phyloP scores from a whole-genome alignment of 2,113 vertebrate species.

The Thinocorus orbignyianus region DNA sequence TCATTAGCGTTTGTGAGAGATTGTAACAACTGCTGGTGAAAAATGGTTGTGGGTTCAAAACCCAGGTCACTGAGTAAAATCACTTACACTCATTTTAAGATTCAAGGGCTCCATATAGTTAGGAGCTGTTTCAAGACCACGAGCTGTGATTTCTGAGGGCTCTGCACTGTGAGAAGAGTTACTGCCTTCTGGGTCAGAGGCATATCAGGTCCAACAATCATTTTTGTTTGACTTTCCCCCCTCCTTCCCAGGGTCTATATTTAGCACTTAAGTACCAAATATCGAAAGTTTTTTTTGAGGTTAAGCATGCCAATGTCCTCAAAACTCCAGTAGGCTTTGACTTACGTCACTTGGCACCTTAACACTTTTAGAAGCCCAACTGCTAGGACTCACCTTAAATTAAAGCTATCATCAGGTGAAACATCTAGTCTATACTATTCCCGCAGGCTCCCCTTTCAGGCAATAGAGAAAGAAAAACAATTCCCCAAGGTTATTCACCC shows the following conservation, averaged over 20 bases:
- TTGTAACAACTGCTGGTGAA: background rate
- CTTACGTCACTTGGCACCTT: conserved; percentile 5
- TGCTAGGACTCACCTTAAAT: conserved; percentile 41
- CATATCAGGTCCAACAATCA: background rate
- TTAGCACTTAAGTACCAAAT: conserved; percentile 34
- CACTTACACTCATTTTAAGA: conserved; percentile 1
- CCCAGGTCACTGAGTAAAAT: conserved; percentile 11
- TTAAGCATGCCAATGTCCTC: conserved; percentile 40
- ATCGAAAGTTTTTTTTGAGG: conserved; percentile 45
- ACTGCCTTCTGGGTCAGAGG: conserved; percentile 35
- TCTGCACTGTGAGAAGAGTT: background rate
- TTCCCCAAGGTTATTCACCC: conserved; percentile 19
- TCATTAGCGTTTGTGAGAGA: conserved; percentile 24
- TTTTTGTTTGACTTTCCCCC: background rate
- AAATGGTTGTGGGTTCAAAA: conserved; percentile 20
- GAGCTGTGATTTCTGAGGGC: background rate
- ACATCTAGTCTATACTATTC: background rate
- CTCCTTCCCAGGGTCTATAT: conserved; percentile 36
- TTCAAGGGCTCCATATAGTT: background rate
- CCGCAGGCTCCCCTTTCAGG: background rate
- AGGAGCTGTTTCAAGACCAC: background rate
- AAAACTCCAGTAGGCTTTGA: background rate
- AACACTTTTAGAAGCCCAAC: background rate
- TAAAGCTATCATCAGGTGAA: conserved; percentile 40
- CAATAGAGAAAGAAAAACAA: background rate